phyloP scores from a whole-genome alignment of 2,797 vertebrate species.

The Gobionotothen gibberifrons region DNA sequence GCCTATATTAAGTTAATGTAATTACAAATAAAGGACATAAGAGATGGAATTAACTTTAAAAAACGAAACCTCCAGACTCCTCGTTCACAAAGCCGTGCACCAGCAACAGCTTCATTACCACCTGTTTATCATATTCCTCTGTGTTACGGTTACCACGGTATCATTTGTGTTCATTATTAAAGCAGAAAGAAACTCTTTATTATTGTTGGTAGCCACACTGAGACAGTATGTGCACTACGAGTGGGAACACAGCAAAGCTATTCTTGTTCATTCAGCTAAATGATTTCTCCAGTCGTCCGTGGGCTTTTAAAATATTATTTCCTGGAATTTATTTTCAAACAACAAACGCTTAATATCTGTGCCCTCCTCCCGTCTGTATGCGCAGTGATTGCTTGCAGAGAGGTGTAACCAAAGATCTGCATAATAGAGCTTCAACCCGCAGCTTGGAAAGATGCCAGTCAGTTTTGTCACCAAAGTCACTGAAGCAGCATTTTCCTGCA shows the following conservation, averaged over 20 bases:
- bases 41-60: slow-evolving; percentile 33
- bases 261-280: slow-evolving; percentile 49
- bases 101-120: slow-evolving; percentile 67
- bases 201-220: slow-evolving; percentile 47
- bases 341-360: slow-evolving; percentile 10
- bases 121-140: slow-evolving; percentile 38
- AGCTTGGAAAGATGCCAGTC: slow-evolving; percentile 52
- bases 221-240: slow-evolving; percentile 66
- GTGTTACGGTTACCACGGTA: slow-evolving; percentile 25
- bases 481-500: slow-evolving; percentile 37
- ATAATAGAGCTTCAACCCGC: slow-evolving; percentile 28
- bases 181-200: slow-evolving; percentile 24
- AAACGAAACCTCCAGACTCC: slow-evolving; percentile 39
- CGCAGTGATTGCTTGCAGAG: slow-evolving; percentile 68
- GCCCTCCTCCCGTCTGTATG: slow-evolving; percentile 15
- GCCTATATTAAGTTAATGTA: slow-evolving; percentile 44
- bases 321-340: slow-evolving; percentile 23
- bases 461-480: slow-evolving; percentile 49
- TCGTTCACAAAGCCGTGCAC: slow-evolving; percentile 60
- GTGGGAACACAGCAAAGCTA: slow-evolving; percentile 61
- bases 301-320: slow-evolving; percentile 25
- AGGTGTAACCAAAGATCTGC: slow-evolving; percentile 66
- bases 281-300: slow-evolving; percentile 13
- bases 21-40: slow-evolving; percentile 42
- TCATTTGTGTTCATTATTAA: slow-evolving; percentile 32